Base-by-base conservation (phyloP, 2,113 vertebrate genomes). In the Garra rufa region DNA sequence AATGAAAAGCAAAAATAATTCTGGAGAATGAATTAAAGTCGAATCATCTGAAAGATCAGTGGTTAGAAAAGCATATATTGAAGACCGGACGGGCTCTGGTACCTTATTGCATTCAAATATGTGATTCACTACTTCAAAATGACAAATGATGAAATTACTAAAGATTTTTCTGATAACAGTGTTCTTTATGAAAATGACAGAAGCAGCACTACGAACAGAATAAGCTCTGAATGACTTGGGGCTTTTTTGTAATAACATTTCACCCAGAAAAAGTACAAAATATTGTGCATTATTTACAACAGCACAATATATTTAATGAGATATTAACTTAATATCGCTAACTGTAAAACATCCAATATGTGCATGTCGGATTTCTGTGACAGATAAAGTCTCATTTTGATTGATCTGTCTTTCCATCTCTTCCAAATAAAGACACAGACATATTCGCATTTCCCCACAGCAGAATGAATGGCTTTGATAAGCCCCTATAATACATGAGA, bases 401-500 rank as follows among this genome's bases (percentile, higher is more conserved):
- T 48, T 78, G 55, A 78, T 78, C 38, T 78, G n/a, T 15, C 38
- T 34, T 61, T 44, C 52, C 44, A 38, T 71, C 75, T 52, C 52
- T 59, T 43, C 73, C 76, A 30, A 48, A 75, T 75, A 76, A 43
- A 69, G 44, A 55, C 84, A 41, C 43, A 44, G 26, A 61, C 21
- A 46, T 10, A 50, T 11, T 44, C 52, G 4, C 52, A 26, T 26
- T 77, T 17, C 59, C 81, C 88, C 89, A 88, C 84, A 91, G 91
- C 88, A 87, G 81, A 90, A 84, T 77, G 71, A 81, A 76, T 81
- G 77, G 71, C 84, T 81, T 76, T 82, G 82, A 86, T 77, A 78
- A 77, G 82, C 55, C 55, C 38, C 61, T 61, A 41, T 78, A 78
- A 48, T 59, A 57, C 43, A 83, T 19, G 26, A 78, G 80, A 59